phyloP scores from a whole-genome alignment of 2,797 vertebrate genomes.

The Cottoperca gobio region DNA sequence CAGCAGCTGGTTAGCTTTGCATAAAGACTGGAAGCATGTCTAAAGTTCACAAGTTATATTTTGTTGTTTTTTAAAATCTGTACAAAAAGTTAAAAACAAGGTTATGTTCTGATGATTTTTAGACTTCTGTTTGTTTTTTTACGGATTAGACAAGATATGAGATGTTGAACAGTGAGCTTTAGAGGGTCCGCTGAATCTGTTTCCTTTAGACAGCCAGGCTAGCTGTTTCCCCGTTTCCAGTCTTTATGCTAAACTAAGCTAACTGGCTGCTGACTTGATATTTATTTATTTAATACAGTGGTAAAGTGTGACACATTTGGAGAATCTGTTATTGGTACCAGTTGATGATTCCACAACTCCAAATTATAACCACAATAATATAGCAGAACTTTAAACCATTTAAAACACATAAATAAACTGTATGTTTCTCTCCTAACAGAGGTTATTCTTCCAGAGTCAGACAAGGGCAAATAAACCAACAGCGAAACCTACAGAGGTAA shows the following conservation, averaged over 20 bases:
- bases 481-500: slow-evolving; percentile 54
- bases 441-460: slow-evolving; percentile 65
- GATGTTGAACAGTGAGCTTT: no score
- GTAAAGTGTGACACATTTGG: not conserved
- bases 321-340: not conserved
- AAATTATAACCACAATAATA: not conserved
- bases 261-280: not conserved
- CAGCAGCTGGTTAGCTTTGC: slow-evolving; percentile 5
- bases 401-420: not conserved
- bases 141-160: not conserved
- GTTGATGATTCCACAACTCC: not conserved
- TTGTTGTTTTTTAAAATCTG: slow-evolving; percentile 1
- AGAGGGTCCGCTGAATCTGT: no score
- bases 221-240: not conserved
- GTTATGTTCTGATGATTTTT: not conserved
- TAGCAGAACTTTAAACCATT: not conserved
- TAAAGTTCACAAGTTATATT: not conserved
- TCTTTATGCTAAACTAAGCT: not conserved
- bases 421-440: slow-evolving; percentile 68
- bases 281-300: not conserved
- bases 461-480: slow-evolving; percentile 72
- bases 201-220: no score
- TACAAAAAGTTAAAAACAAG: not conserved
- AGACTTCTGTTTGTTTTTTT: not conserved
- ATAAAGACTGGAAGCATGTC: not conserved